Conservation (phyloP, 1,140 invertebrate species). For the Drosophila neocordata region DNA sequence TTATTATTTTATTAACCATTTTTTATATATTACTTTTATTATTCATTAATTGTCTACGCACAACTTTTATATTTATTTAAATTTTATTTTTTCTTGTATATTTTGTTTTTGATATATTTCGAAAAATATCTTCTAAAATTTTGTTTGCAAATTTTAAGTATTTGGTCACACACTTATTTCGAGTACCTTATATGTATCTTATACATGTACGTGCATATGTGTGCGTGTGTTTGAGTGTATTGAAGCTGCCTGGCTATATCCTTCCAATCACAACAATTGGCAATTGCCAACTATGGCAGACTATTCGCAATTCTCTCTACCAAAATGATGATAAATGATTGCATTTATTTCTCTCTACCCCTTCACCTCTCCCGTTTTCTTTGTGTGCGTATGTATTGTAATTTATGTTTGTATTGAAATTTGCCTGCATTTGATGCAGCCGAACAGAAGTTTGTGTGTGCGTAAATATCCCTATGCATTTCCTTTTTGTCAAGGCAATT, state of each 20-base stretch:
- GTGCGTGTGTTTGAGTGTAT: conserved; percentile 21
- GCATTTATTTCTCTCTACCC: conserved; percentile 40
- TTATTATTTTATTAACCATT: no score
- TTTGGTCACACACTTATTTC: background rate
- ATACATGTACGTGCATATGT: conserved; percentile 14
- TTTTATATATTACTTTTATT: no score
- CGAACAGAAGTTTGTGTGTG: background rate
- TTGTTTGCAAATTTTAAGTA: no score
- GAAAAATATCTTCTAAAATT: no score
- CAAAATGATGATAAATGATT: conserved; percentile 61
- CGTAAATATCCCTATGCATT: conserved; percentile 3
- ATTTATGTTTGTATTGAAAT: conserved; percentile 34
- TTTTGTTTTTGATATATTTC: no score
- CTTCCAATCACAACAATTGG: conserved; percentile 60
- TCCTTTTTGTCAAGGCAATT: conserved; percentile 19
- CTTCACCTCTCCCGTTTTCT: conserved; percentile 6
- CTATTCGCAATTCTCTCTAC: conserved; percentile 49
- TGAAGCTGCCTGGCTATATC: conserved; percentile 29
- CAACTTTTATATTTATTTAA: no score
- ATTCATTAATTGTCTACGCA: no score
- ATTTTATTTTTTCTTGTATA: no score
- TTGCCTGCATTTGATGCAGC: conserved; percentile 17
- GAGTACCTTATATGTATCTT: background rate
- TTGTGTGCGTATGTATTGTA: conserved; percentile 1
- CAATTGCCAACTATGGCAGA: conserved; percentile 44